These are phyloP conservation scores for Oligia latruncula DNA, from an alignment of 2,888 invertebrate species.

Conservation along the genomic window DNA sequence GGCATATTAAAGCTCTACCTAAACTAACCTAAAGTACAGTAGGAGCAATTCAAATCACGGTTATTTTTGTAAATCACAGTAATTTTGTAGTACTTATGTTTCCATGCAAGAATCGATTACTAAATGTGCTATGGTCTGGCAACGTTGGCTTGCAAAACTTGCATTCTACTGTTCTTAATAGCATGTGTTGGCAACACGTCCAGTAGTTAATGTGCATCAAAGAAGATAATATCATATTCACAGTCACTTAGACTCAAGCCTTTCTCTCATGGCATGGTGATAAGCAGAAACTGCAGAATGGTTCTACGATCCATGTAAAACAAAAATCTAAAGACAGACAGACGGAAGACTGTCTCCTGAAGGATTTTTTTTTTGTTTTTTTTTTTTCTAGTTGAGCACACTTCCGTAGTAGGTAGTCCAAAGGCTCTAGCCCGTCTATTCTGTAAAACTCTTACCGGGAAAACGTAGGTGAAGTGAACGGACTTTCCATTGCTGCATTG, in stretches of 20 bases:
- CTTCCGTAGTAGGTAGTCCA: too few species aligned
- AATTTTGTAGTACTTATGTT: neutral
- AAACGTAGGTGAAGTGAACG: too few species aligned
- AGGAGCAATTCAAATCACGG: constrained; percentile 3
- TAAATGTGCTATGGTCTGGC: neutral
- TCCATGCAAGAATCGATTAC: constrained; percentile 18
- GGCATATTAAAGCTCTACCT: neutral
- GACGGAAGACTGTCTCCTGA: too few species aligned
- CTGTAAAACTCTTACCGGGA: neutral
- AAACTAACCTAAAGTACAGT: neutral
- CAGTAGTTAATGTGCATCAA: neutral
- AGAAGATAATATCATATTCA: neutral
- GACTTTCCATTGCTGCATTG: too few species aligned
- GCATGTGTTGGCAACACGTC: constrained; percentile 10
- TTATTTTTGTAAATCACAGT: constrained; percentile 14
- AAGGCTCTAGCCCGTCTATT: neutral
- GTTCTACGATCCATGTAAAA: neutral
- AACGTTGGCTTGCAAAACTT: constrained; percentile 21
- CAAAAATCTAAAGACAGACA: neutral
- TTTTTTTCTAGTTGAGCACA: too few species aligned
- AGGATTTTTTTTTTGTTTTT: too few species aligned
- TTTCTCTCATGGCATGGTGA: neutral
- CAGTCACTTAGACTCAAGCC: neutral
- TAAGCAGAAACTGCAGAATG: neutral
- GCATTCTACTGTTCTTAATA: constrained; percentile 27